A percentile compares a stretch with the other conserved stretches of the same genome.
These are phyloP conservation scores for Chrosomus eos DNA, from an alignment of 2,797 vertebrate species.

Conservation along the genomic window DNA sequence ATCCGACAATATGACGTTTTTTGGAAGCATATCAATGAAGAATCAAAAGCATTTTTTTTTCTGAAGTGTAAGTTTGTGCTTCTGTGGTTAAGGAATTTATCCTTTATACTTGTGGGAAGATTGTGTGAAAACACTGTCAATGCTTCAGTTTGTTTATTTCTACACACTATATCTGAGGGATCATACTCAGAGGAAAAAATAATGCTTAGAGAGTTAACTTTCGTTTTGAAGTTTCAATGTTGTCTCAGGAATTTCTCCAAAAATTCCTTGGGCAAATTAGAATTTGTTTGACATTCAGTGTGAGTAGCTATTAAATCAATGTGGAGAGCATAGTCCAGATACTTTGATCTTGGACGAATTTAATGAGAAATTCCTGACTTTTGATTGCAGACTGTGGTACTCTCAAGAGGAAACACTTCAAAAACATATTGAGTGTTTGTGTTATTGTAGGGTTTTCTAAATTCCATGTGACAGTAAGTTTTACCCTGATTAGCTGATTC, in stretches of 20 bases:
- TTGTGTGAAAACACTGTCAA: not conserved
- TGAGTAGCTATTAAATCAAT: not conserved
- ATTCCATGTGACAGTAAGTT: not conserved
- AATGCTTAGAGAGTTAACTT: not conserved
- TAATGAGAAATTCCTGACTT: not conserved
- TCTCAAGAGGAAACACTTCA: not conserved
- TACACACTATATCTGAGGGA: not conserved
- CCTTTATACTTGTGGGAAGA: not conserved
- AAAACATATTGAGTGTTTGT: not conserved
- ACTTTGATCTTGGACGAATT: not conserved
- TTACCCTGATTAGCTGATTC: not conserved
- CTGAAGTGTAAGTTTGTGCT: not conserved
- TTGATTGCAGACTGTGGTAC: not conserved
- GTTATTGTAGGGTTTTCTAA: not conserved
- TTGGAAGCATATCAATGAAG: conserved; percentile 2
- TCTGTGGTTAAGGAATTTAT: not conserved
- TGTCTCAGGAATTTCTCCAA: not conserved
- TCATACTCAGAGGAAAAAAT: not conserved
- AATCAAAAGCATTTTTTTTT: conserved; percentile 1
- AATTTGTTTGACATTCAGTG: not conserved
- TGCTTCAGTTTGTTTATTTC: not conserved
- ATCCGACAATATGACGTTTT: not conserved
- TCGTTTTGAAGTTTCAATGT: not conserved
- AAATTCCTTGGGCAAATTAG: not conserved
- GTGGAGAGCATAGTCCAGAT: not conserved